Evolutionary conservation across 2,797 vertebrate species (phyloP), one percentile per base, ranked within the genome.

Genomic region (Gymnodraco acuticeps): DNA sequence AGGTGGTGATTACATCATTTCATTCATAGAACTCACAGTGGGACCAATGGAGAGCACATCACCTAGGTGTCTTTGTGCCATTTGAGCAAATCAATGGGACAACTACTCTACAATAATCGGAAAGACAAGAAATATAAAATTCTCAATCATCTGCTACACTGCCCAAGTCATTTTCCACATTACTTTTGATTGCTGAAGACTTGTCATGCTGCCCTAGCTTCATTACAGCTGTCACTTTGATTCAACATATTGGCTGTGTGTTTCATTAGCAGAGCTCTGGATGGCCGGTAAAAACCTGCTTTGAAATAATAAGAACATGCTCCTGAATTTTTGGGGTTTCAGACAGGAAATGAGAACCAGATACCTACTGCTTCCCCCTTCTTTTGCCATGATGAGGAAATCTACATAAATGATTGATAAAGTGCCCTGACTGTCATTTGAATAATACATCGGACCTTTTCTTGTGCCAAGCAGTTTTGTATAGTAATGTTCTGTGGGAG

Each of bases 391-490:
- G 80, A 90, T 91, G 84, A 92, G 78, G 82, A 90, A 83, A 80
- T 84, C 78, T 69, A 82, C 88, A 86, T 94, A 61, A 93, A 94
- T 93, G 88, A 94, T 93, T 93, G 87, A 93, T 94, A 58, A 88
- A 84, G 81, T 82, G 69, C 84, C 75, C 82, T 75, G 82, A 85
- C 85, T 87, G 85, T 87, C 78, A 81, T 92, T 90, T 93, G 85
- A 93, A 94, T 93, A 89, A 94, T 93, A 80, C 84, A 93, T 87
- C 3, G 46, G 61, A 59, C 69, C 74, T 77, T 50, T 75, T 86
- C 71, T 75, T 61, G 46, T 84, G 78, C 84, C 82, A 70, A 41
- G 55, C 59, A 64, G 83, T 82, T 89, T 83, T 81, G 70, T 84
- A 65, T 81, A 56, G 71, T 87, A 70, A 80, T 86, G 77, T 81